These are phyloP conservation scores for Sebastes jordani DNA, from an alignment of 2,797 vertebrate genomes.

Conservation along the genomic window DNA sequence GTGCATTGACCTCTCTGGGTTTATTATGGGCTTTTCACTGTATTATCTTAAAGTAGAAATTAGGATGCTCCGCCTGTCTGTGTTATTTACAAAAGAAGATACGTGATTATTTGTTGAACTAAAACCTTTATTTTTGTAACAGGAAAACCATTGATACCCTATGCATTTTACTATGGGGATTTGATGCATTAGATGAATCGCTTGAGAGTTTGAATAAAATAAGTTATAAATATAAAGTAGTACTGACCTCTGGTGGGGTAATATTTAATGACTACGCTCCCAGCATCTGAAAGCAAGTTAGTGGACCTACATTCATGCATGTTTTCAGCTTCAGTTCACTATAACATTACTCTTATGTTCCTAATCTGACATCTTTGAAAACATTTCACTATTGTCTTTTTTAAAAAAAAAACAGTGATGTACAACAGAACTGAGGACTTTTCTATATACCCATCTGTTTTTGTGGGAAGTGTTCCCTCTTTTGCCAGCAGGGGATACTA, in stretches of 20 bases:
- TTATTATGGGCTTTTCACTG: background rate
- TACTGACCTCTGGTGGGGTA: constrained; percentile 63
- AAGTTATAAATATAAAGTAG: constrained; percentile 16
- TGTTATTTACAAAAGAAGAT: background rate
- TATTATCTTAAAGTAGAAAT: background rate
- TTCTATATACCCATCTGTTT: background rate
- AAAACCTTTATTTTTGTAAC: background rate
- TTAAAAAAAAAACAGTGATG: background rate
- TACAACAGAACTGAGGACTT: background rate
- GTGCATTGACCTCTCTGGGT: background rate
- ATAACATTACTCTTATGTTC: background rate
- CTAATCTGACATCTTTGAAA: background rate
- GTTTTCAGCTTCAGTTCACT: background rate
- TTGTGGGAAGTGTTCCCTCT: constrained; percentile 35
- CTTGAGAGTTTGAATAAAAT: background rate
- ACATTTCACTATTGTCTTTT: background rate
- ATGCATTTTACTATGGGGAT: background rate
- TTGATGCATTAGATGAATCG: background rate
- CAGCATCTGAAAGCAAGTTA: background rate
- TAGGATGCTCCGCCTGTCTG: background rate
- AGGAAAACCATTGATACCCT: background rate
- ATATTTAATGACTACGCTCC: background rate
- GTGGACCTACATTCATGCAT: background rate
- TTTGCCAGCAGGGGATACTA: constrained; percentile 75
- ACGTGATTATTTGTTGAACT: background rate